phyloP scores from a whole-genome alignment of 2,113 vertebrate genomes.

The Desmodus rotundus region DNA sequence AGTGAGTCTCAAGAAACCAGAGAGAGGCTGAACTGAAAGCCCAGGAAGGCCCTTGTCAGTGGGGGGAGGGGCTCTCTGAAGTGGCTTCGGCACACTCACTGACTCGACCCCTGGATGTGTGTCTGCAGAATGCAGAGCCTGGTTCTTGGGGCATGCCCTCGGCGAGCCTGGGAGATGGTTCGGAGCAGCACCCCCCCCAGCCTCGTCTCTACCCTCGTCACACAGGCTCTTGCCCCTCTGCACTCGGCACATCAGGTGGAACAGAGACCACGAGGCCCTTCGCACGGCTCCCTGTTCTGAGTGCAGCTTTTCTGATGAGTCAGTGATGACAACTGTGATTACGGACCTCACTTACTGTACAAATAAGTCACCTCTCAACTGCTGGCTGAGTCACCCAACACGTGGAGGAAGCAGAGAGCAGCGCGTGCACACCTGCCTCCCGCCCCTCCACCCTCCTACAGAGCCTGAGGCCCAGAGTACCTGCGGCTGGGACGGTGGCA shows the following conservation, averaged over 20 bases:
- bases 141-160: rapidly evolving
- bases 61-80: neutral
- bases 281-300: neutral
- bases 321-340: neutral
- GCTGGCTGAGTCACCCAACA: neutral
- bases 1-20: neutral
- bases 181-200: neutral
- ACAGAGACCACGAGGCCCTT: rapidly evolving
- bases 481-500: slow-evolving; percentile 74
- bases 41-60: neutral
- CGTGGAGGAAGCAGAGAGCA: neutral
- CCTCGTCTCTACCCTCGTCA: rapidly evolving
- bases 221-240: neutral
- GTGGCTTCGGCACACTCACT: neutral
- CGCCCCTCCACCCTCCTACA: neutral
- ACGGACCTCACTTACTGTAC: neutral
- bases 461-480: neutral
- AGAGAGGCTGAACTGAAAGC: neutral
- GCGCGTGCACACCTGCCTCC: neutral
- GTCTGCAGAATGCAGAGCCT: neutral
- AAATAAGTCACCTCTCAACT: neutral
- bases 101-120: neutral
- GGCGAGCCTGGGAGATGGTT: rapidly evolving
- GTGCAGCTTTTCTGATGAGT: neutral
- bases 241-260: neutral